Percentiles rank a stretch among this genome's conserved stretches.
phyloP scores from a whole-genome alignment of 1,140 invertebrate species.

The Proctacanthus coquilletti region DNA sequence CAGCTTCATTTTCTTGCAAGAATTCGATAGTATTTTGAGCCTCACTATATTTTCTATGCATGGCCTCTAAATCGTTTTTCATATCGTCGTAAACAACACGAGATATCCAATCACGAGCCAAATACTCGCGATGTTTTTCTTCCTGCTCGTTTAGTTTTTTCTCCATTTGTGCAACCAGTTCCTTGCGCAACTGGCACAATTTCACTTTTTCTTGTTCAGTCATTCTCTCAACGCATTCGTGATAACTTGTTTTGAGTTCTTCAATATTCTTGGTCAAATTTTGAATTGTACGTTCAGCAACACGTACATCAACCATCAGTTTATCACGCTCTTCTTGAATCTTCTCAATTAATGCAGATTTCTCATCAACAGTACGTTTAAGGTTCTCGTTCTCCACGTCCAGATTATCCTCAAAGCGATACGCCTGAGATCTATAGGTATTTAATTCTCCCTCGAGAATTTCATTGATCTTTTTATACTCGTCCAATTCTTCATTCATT shows the following conservation, averaged over 20 bases:
- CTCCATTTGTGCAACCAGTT: slow-evolving; percentile 15
- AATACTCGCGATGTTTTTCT: slow-evolving; percentile 11
- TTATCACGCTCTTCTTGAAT: slow-evolving; percentile 20
- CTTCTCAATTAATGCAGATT: slow-evolving; percentile 7
- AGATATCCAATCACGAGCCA: slow-evolving; percentile 17
- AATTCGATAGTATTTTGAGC: slow-evolving; percentile 15
- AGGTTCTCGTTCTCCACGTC: no score
- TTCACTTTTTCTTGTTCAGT: slow-evolving; percentile 14
- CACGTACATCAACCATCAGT: slow-evolving; percentile 19
- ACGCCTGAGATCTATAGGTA: slow-evolving; percentile 10
- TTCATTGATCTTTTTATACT: slow-evolving; percentile 17
- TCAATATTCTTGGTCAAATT: slow-evolving; percentile 19
- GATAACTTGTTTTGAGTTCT: slow-evolving; percentile 15
- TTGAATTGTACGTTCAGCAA: slow-evolving; percentile 27
- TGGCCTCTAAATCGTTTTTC: slow-evolving; percentile 12
- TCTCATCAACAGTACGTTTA: no score
- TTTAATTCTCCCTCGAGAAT: slow-evolving; percentile 21
- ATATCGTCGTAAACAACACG: slow-evolving; percentile 13
- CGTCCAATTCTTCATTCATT: slow-evolving; percentile 15
- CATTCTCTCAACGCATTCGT: slow-evolving; percentile 12
- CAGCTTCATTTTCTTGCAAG: slow-evolving; percentile 24
- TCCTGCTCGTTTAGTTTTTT: slow-evolving; percentile 12
- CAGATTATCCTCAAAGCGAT: slow-evolving; percentile 9
- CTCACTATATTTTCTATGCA: slow-evolving; percentile 12
- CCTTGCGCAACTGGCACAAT: slow-evolving; percentile 13